Evolutionary conservation across 2,797 vertebrate species (phyloP).

Genomic region (Mormyrops attenuatus): DNA sequence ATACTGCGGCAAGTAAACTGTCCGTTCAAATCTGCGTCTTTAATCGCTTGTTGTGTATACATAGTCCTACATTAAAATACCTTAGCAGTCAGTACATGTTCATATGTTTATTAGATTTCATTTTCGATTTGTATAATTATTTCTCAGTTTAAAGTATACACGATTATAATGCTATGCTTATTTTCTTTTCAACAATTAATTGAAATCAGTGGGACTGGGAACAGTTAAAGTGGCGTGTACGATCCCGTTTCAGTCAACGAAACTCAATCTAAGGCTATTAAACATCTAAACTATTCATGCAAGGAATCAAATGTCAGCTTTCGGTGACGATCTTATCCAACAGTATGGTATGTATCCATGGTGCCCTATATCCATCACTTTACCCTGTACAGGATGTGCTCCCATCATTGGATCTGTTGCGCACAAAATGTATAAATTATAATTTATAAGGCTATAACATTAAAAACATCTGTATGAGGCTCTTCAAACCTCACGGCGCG

Average conservation of each 20-base stretch:
- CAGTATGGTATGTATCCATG: background rate
- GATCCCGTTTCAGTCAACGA: conserved; percentile 11
- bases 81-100: background rate
- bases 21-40: background rate
- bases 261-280: conserved; percentile 9
- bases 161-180: background rate
- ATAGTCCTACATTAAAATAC: background rate
- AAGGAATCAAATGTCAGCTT: background rate
- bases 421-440: background rate
- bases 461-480: background rate
- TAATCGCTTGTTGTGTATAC: background rate
- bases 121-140: background rate
- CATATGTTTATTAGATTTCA: background rate
- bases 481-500: background rate
- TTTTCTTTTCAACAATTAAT: background rate
- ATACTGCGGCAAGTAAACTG: background rate
- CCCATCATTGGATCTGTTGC: background rate
- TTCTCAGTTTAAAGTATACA: background rate
- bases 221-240: background rate
- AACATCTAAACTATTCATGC: conserved; percentile 9
- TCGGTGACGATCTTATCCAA: background rate
- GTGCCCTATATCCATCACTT: background rate
- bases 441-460: background rate
- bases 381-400: background rate
- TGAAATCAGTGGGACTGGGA: conserved; percentile 11